Conservation (phyloP, 2,113 vertebrate species). For the Ceyx melanurus region DNA sequence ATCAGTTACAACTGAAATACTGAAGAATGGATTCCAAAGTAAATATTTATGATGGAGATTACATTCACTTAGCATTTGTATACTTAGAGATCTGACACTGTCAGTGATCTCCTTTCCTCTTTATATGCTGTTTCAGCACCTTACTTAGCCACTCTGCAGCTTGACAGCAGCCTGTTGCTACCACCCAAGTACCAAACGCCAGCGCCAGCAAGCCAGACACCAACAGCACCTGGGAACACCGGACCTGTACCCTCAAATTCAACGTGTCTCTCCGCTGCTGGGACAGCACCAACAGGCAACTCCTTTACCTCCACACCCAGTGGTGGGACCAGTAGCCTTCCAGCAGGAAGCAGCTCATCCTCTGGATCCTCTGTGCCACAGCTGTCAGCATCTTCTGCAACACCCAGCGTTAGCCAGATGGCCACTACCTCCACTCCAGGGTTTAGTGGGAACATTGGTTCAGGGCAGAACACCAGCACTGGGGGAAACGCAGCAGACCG, state of each 20-base stretch:
- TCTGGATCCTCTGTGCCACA: constrained; percentile 71
- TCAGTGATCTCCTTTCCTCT: background rate
- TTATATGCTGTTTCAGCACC: constrained; percentile 78
- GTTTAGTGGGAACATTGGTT: constrained; percentile 61
- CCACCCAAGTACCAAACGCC: constrained; percentile 85
- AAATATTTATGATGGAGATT: background rate
- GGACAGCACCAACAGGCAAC: constrained; percentile 53
- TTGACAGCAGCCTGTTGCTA: constrained; percentile 89
- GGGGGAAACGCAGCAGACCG: constrained; percentile 74
- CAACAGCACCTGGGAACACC: constrained; percentile 58
- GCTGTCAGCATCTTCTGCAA: constrained; percentile 69
- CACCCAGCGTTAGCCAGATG: constrained; percentile 67
- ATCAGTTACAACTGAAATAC: background rate
- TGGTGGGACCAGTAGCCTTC: constrained; percentile 57
- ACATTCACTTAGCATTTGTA: background rate
- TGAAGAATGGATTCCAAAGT: background rate
- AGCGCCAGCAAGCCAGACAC: constrained; percentile 67
- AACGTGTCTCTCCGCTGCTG: constrained; percentile 32
- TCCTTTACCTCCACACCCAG: constrained; percentile 74
- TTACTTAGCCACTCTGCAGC: constrained; percentile 87
- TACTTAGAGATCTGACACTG: background rate
- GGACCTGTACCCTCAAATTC: constrained; percentile 58
- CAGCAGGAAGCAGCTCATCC: constrained; percentile 40
- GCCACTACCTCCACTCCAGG: constrained; percentile 71
- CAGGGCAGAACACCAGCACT: constrained; percentile 68